phyloP scores from a whole-genome alignment of 2,888 invertebrate species.

The Caenorhabditis imperialis region DNA sequence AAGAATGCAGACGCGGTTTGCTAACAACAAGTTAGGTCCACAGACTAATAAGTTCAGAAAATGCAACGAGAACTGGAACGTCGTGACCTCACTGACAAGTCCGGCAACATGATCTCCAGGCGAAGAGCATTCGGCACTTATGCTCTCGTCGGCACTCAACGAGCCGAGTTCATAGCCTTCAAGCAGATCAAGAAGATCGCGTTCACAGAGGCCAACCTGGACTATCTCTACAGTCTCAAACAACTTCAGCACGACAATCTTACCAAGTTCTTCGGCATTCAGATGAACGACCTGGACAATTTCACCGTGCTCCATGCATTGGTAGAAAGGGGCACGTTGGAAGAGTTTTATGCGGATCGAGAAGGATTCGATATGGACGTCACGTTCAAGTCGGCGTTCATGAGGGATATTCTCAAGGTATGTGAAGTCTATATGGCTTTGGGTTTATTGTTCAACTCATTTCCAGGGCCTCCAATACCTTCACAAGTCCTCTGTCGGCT shows the following conservation, averaged over 20 bases:
- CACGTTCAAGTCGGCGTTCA: constrained; percentile 75
- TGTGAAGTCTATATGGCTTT: too few relatives aligned
- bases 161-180: constrained; percentile 72
- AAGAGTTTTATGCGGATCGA: constrained; percentile 68
- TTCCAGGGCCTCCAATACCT: constrained; percentile 70
- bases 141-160: constrained; percentile 67
- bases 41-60: constrained; percentile 5
- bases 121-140: constrained; percentile 53
- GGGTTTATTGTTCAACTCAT: too few relatives aligned
- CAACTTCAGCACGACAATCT: constrained; percentile 71
- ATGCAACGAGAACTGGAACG: constrained; percentile 39
- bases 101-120: constrained; percentile 41
- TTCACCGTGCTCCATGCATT: constrained; percentile 69
- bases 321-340: constrained; percentile 70
- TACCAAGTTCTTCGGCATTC: constrained; percentile 66
- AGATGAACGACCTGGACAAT: constrained; percentile 67
- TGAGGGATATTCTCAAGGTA: constrained; percentile 71
- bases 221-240: constrained; percentile 68
- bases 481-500: constrained; percentile 68
- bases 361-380: constrained; percentile 70
- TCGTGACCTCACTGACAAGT: constrained; percentile 1
- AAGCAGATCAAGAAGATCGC: constrained; percentile 63
- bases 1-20: constrained; percentile 53
- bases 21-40: constrained; percentile 5
- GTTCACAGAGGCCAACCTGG: constrained; percentile 62